These are phyloP conservation scores for Drosophila niveifrons DNA, from an alignment of 2,888 invertebrate genomes.

Conservation along the genomic window DNA sequence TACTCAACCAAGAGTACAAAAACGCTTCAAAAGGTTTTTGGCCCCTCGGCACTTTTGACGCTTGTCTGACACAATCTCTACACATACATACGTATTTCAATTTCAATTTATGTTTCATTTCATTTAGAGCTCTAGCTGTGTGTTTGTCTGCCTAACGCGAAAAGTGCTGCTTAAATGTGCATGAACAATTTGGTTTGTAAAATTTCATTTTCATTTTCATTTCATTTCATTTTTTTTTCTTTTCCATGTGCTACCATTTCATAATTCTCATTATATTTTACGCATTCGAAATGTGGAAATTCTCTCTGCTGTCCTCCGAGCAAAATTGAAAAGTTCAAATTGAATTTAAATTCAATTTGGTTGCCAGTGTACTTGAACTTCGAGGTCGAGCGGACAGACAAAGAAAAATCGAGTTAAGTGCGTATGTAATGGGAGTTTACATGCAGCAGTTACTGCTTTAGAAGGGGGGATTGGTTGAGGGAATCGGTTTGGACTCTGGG, in stretches of 20 bases:
- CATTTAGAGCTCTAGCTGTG: conserved; percentile 45
- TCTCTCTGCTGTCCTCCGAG: conserved; percentile 32
- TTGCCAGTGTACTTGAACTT: conserved; percentile 55
- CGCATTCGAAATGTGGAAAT: conserved; percentile 70
- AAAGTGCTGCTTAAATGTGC: conserved; percentile 73
- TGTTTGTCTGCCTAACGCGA: conserved; percentile 50
- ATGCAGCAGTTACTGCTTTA: conserved; percentile 15
- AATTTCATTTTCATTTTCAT: conserved; percentile 70
- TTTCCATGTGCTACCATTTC: conserved; percentile 43
- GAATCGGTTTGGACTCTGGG: conserved; percentile 1
- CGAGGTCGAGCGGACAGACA: conserved; percentile 60
- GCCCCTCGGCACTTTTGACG: conserved; percentile 48
- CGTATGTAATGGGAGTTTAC: conserved; percentile 69
- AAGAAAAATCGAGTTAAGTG: conserved; percentile 60
- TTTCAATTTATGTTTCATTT: conserved; percentile 74
- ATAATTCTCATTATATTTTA: conserved; percentile 75
- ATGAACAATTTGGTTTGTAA: conserved; percentile 77
- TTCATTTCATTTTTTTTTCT: conserved; percentile 12
- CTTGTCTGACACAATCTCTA: conserved; percentile 46
- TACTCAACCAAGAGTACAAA: conserved; percentile 18
- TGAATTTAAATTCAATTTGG: conserved; percentile 85
- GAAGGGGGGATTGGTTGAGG: conserved; percentile 2
- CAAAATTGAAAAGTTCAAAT: conserved; percentile 85
- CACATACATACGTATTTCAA: conserved; percentile 43
- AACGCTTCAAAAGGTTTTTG: conserved; percentile 36